These are phyloP conservation scores for Cryptotermes secundus DNA, from an alignment of 1,140 invertebrate genomes.

Conservation along the genomic window DNA sequence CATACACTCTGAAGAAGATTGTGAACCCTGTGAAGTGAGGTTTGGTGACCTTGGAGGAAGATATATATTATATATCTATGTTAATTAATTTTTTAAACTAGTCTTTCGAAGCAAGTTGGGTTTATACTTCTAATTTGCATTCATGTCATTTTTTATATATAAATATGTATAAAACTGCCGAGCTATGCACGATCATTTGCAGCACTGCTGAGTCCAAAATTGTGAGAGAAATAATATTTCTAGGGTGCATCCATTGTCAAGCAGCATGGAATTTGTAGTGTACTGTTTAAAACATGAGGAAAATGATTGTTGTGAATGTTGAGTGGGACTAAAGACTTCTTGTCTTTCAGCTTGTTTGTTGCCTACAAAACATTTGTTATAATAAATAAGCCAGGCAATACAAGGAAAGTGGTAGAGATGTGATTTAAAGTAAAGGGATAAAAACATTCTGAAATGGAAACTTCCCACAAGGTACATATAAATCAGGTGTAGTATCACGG, in stretches of 20 bases:
- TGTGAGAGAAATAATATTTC: not conserved
- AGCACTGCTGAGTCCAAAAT: not conserved
- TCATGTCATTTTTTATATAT: slow-evolving; percentile 25
- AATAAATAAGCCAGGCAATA: not conserved
- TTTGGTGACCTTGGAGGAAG: not conserved
- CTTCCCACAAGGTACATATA: not conserved
- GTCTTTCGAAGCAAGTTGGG: slow-evolving; percentile 29
- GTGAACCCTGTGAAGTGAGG: not conserved
- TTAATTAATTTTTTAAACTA: slow-evolving; percentile 23
- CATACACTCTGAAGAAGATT: not conserved
- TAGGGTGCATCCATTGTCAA: not conserved
- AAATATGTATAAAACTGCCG: not conserved
- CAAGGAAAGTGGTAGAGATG: not conserved
- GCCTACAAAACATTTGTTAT: not conserved
- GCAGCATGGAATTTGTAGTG: not conserved
- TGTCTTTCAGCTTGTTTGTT: not conserved
- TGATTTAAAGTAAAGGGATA: not conserved
- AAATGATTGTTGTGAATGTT: not conserved
- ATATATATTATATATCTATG: slow-evolving; percentile 5
- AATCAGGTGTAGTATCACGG: not conserved
- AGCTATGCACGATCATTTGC: not conserved
- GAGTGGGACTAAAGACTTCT: not conserved
- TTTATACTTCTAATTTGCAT: slow-evolving; percentile 28
- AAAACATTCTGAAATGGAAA: not conserved
- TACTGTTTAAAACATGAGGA: not conserved